Evolutionary conservation across 92 coral and sea anemone genomes (phyloP).

Genomic region (Heteractis magnifica): DNA sequence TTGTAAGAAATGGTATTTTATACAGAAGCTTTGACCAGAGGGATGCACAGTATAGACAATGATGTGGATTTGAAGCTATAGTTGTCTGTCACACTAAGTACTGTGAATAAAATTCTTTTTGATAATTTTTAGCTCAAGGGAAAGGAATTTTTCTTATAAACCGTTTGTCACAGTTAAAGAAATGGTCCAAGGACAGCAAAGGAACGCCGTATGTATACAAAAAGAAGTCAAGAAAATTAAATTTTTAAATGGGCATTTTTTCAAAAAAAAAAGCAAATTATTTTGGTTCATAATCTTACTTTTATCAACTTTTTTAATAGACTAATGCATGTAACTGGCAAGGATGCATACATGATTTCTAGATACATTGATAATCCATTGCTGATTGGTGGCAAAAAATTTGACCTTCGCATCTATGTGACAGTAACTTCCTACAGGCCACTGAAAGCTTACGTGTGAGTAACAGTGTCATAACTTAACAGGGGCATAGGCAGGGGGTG

Average conservation of each 20-base stretch:
- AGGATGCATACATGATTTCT: conserved; percentile 94
- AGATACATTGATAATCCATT: conserved; percentile 97
- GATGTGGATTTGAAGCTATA: no score
- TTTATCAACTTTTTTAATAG: conserved; percentile 28
- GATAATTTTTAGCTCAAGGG: conserved; percentile 74
- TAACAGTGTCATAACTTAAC: neutral
- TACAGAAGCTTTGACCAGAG: no score
- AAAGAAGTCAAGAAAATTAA: neutral
- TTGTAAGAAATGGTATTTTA: neutral
- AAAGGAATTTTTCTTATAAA: conserved; percentile 98
- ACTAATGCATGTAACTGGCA: conserved; percentile 70
- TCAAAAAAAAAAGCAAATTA: neutral
- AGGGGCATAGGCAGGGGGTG: no score
- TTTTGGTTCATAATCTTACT: neutral
- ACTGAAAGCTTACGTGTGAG: conserved; percentile 86
- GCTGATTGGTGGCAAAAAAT: conserved; percentile 97
- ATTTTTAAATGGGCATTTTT: neutral
- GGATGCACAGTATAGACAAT: no score
- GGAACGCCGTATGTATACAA: conserved; percentile 72
- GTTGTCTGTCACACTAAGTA: neutral
- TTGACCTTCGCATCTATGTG: conserved; percentile 93
- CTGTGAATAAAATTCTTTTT: neutral
- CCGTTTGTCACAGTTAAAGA: conserved; percentile 90
- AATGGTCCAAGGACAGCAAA: conserved; percentile 97
- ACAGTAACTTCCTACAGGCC: conserved; percentile 96